Evolutionary conservation across 2,888 invertebrate species (phyloP).

Genomic region (Antheraea assamensis): DNA sequence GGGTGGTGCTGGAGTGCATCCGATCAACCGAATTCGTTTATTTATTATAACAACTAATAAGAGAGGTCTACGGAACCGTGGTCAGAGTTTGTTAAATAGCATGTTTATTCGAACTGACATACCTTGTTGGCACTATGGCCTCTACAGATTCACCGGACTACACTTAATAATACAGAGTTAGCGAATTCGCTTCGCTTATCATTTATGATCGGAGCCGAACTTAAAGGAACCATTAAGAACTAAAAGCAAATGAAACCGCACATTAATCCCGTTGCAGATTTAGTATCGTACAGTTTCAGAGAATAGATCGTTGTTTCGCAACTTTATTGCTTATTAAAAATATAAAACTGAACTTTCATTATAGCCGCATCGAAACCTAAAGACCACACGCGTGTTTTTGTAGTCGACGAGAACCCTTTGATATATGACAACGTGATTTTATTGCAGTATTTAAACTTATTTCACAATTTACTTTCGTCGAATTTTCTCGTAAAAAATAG

Average conservation of each 20-base stretch:
- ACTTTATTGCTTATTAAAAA: conserved; percentile 14
- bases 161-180: background rate
- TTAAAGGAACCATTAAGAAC: background rate
- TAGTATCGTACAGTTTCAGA: conserved; percentile 26
- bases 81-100: too few species aligned
- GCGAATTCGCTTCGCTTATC: background rate
- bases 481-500: background rate
- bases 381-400: conserved; percentile 11
- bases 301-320: conserved; percentile 25
- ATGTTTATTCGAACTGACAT: too few species aligned
- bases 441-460: background rate
- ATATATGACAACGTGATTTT: background rate
- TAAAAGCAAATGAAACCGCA: background rate
- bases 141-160: too few species aligned
- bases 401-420: conserved; percentile 1
- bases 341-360: background rate
- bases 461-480: background rate
- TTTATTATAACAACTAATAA: too few species aligned
- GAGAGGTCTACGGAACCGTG: too few species aligned
- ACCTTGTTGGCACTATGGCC: too few species aligned
- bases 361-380: background rate
- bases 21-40: too few species aligned
- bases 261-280: conserved; percentile 27
- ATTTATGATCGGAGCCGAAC: background rate
- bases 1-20: too few species aligned